Evolutionary conservation across 2,888 invertebrate species (phyloP).

Genomic region (Phyllotreta cruciferae): DNA sequence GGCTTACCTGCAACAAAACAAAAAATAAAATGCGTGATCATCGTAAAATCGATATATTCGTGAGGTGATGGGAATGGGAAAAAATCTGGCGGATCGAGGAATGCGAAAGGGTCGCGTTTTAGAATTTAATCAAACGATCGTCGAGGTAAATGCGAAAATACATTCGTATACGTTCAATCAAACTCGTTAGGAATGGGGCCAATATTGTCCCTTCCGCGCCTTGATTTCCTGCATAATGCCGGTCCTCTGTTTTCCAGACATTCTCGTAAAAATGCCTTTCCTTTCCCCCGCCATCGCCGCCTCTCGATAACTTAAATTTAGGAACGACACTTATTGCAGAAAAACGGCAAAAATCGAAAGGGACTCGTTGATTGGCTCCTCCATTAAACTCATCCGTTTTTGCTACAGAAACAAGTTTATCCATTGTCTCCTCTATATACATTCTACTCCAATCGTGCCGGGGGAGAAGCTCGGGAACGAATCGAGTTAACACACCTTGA

Average conservation of each 20-base stretch:
- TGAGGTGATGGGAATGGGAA: conserved; percentile 6
- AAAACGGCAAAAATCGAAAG: conserved; percentile 17
- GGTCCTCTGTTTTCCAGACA: conserved; percentile 20
- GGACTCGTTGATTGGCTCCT: not conserved
- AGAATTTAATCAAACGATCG: conserved; percentile 60
- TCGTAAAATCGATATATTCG: conserved; percentile 35
- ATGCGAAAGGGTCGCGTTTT: conserved; percentile 46
- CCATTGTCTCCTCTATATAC: no score
- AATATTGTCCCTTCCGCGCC: conserved; percentile 43
- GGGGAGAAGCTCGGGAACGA: no score
- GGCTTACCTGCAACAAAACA: conserved; percentile 40
- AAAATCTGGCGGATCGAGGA: not conserved
- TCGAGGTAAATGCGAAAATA: conserved; percentile 51
- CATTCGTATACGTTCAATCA: conserved; percentile 53
- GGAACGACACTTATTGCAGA: conserved; percentile 36
- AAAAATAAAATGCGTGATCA: no score
- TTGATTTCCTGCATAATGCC: conserved; percentile 49
- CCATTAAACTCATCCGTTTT: no score
- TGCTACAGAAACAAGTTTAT: no score
- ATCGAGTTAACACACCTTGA: no score
- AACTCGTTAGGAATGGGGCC: conserved; percentile 52
- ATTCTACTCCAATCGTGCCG: no score
- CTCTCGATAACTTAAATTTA: conserved; percentile 35
- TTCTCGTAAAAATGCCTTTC: conserved; percentile 39
- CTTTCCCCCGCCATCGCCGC: conserved; percentile 20